Base-by-base conservation (phyloP, 2,888 invertebrate species). In the Lymantria dispar region DNA sequence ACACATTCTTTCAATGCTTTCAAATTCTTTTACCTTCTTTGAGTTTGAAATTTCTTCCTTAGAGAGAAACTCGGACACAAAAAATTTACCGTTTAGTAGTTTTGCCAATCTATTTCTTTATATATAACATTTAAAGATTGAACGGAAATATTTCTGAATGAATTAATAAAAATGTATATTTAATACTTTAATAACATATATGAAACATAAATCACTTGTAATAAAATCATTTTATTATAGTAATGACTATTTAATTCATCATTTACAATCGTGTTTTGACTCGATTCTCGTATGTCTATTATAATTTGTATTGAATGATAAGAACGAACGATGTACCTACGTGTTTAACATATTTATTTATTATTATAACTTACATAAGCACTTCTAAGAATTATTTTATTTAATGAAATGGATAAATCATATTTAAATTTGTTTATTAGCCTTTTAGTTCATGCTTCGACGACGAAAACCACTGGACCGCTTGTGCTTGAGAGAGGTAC, bases 261-360 rank as follows among this genome's bases (percentile, higher is more conserved):
- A 45, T 52, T 40, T 47, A 36, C 45, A 52, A 48, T 8, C 37
- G 3, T 12, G 15, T 36, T 33, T 14, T 37, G 30, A 30, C 31
- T 37, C 38, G 40, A 37, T 38, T 38, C 38, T 47, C 37, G 11
- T 31, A 47, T 41, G 44, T 37, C 30, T 40, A 47, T 30, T 45
- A 45, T 15, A 29, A 45, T 29, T 30, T 41, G 41, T 45, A 37
- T 38, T 31, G 41, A 47, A 52, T 52, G 13, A 45, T 52, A 45
- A 52, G 12, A 22, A 12, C 12, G 7, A 38, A 12, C 8, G 38
- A 8, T 7, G 22, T 12, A 11, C 7, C n/a, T 38, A 38, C 38
- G 38, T 38, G 38, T 12, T 38, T 38, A 12, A 38, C n/a, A 38
- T 38, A 38, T 38, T n/a, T 38, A 36, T 36, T 36, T 36, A 9